These are phyloP conservation scores for Coluber constrictor DNA, from an alignment of 2,797 vertebrate genomes.

Conservation along the genomic window DNA sequence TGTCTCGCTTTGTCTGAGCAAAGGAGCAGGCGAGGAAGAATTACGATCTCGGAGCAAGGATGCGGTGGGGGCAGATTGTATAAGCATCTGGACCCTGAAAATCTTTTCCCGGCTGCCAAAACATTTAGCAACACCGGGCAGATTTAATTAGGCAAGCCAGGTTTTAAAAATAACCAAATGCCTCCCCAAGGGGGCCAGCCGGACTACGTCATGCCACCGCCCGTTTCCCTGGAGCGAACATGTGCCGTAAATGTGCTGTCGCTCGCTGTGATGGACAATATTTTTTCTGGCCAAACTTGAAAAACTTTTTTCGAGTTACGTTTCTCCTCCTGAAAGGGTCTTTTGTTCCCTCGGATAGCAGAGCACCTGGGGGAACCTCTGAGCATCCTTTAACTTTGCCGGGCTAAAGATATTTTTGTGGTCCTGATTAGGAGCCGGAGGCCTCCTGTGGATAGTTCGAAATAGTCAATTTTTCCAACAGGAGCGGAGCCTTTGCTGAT, in stretches of 20 bases:
- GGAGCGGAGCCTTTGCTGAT: background rate
- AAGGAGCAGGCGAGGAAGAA: background rate
- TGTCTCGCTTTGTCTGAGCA: background rate
- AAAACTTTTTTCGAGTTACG: background rate
- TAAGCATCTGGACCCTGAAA: conserved; percentile 25
- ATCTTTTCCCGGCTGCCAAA: conserved; percentile 34
- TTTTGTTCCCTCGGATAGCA: accelerated
- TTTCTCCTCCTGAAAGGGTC: background rate
- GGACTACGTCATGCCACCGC: background rate
- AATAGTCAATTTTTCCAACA: accelerated
- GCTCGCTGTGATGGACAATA: conserved; percentile 24
- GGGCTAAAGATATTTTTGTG: background rate
- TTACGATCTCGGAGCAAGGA: background rate
- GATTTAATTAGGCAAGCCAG: conserved; percentile 46
- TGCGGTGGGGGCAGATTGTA: background rate
- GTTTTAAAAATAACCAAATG: conserved; percentile 48
- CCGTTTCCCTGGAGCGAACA: background rate
- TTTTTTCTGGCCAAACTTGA: conserved; percentile 35
- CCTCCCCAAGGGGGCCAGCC: conserved; percentile 13
- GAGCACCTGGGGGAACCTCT: background rate
- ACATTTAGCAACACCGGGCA: conserved; percentile 30
- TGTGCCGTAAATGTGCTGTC: conserved; percentile 13
- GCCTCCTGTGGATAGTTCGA: background rate
- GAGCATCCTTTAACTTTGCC: accelerated
- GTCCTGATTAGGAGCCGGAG: background rate